These are phyloP conservation scores for Drosophila paracracens DNA, from an alignment of 2,888 invertebrate genomes.

Conservation along the genomic window DNA sequence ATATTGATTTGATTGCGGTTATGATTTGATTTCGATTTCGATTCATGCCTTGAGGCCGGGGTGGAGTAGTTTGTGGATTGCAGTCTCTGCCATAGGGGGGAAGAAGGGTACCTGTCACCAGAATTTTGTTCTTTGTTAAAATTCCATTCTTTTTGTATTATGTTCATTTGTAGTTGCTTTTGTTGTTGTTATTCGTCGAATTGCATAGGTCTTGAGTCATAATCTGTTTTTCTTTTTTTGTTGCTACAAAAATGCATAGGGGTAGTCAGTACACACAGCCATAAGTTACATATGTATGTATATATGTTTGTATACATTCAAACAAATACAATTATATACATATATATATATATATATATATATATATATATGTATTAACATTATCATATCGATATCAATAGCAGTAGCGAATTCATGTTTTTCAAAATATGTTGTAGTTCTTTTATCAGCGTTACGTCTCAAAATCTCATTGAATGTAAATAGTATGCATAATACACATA, in stretches of 20 bases:
- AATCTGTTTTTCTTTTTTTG: constrained; percentile 4
- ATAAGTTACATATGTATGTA: constrained; percentile 50
- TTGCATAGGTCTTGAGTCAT: constrained; percentile 23
- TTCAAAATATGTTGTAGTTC: constrained; percentile 84
- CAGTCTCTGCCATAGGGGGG: constrained; percentile 41
- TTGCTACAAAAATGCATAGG: constrained; percentile 47
- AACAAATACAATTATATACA: constrained; percentile 39
- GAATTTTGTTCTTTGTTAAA: constrained; percentile 33
- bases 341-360: constrained; percentile 30
- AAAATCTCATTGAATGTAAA: constrained; percentile 26
- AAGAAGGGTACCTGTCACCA: constrained; percentile 47
- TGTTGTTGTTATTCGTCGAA: constrained; percentile 24
- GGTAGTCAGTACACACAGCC: constrained; percentile 77
- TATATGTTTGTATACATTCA: constrained; percentile 25
- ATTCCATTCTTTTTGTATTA: constrained; percentile 30
- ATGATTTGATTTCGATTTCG: constrained; percentile 31
- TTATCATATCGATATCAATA: constrained; percentile 49
- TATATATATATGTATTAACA: constrained; percentile 40
- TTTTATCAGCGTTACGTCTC: constrained; percentile 54
- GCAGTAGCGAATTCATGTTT: constrained; percentile 76
- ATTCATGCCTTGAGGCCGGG: constrained; percentile 40
- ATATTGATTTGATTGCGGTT: constrained; percentile 32
- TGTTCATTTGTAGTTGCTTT: constrained; percentile 25
- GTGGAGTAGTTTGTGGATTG: constrained; percentile 17
- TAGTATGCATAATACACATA: constrained; percentile 19